Evolutionary conservation across 2,113 vertebrate species (phyloP), one percentile per base, ranked within the genome.

Genomic region (Spea bombifrons): DNA sequence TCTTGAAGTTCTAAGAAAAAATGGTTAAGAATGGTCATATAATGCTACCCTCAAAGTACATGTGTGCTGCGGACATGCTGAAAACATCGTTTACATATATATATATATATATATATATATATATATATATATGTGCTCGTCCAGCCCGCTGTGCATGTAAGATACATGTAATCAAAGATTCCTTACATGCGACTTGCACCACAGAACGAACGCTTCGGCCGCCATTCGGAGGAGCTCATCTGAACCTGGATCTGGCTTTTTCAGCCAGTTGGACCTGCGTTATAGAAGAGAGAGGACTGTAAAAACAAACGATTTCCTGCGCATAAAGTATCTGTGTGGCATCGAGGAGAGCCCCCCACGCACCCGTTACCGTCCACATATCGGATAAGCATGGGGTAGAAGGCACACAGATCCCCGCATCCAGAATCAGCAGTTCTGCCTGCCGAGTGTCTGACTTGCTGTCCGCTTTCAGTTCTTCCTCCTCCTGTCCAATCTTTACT

Each of bases 331-430:
- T 1, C 16, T 81, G 30, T 30, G 30, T 30, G 1, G 2, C 30
- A 30, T 30, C 30, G 30, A 1, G 30, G 30, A 30, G 2, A 30
- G 30, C 30, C 30, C 30, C 2, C 30, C 1, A 2, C 30, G 4
- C 75, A 98, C 97, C 97, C 98, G 94, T 96, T 99, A 87, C 98
- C 98, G 91, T 99, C 97, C 85, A 99, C 97, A 0, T 98, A 99
- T 82, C 97, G 95, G 84, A 99, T 98, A 15, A 99, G 89, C 95
- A 99, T 97, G 63, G 97, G 97, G 87, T 99, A 99, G 89, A 99
- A 99, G 72, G 96, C 95, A 0, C 99, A 99, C 75, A 99, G 93
- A 66, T 99, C 97, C 81, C 97, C 88, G 86, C 97, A 9, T 99
- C 97, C 15, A 99, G 90, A 87, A 99, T 98, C 67, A 98, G 94